phyloP scores from a whole-genome alignment of 2,797 vertebrate species.

The Tinamus major region DNA sequence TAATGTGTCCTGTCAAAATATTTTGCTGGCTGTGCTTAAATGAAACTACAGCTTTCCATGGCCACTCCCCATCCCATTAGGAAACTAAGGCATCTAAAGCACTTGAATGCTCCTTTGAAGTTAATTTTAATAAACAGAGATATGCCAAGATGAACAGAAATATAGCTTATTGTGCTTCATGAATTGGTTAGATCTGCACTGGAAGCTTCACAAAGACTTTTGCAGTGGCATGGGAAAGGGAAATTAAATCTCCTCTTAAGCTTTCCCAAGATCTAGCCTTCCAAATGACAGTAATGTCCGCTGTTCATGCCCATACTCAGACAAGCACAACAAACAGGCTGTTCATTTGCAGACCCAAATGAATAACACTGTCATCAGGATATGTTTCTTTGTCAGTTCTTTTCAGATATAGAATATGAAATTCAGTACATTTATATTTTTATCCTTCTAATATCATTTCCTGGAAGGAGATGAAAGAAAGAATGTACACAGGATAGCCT shows the following conservation, averaged over 20 bases:
- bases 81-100: neutral
- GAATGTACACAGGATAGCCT: neutral
- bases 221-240: neutral
- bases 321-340: neutral
- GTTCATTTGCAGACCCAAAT: neutral
- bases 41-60: neutral
- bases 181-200: neutral
- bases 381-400: neutral
- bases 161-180: neutral
- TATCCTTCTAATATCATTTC: neutral
- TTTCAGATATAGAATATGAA: neutral
- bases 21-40: constrained; percentile 39
- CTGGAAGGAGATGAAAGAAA: neutral
- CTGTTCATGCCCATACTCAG: neutral
- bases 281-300: neutral
- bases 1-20: constrained; percentile 23
- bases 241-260: neutral
- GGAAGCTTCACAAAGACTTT: neutral
- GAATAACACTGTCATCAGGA: neutral
- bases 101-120: neutral
- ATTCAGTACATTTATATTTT: neutral
- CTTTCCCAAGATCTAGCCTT: neutral
- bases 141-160: neutral
- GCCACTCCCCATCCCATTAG: neutral
- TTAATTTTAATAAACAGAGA: neutral